Conservation (phyloP, 2,113 vertebrate species). For the Poecilia latipinna region DNA sequence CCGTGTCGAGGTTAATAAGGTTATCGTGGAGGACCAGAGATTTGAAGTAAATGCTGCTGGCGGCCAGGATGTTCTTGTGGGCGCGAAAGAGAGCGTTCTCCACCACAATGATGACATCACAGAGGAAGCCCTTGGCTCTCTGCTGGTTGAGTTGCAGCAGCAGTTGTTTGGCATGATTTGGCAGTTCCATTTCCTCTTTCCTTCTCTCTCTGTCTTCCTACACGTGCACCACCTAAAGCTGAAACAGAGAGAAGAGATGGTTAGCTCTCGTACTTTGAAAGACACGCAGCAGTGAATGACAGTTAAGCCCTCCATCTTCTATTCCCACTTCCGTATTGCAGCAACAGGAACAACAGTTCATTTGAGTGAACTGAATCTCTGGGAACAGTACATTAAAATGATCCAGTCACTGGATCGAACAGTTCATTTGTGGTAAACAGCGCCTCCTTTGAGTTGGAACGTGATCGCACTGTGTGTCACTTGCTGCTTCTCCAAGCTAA, state of each 20-base stretch:
- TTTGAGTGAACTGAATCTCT: too few species aligned
- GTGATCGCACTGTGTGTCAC: too few species aligned
- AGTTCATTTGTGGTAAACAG: too few species aligned
- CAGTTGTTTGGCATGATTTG: constrained; percentile 99
- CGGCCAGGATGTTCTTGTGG: constrained; percentile 97
- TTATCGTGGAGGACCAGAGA: constrained; percentile 98
- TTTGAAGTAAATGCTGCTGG: constrained; percentile 99
- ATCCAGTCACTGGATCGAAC: too few species aligned
- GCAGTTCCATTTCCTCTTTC: constrained; percentile 97
- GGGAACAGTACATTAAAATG: too few species aligned
- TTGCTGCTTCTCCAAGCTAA: too few species aligned
- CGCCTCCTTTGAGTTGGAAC: too few species aligned
- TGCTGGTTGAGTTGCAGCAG: constrained; percentile 99
- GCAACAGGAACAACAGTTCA: too few species aligned
- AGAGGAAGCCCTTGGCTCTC: constrained; percentile 98
- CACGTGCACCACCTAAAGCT: constrained; percentile 87
- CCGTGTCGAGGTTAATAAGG: constrained; percentile 98
- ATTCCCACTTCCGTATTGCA: too few species aligned
- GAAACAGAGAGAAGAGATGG: constrained; percentile 40
- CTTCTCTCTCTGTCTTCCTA: constrained; percentile 83
- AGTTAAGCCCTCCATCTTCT: background rate
- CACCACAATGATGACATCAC: constrained; percentile 98
- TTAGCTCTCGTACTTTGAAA: constrained; percentile 13
- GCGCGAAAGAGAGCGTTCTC: constrained; percentile 98
- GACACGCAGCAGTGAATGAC: background rate